phyloP scores from a whole-genome alignment of 2,797 vertebrate species.

The Enteromius afrohamiltoni region DNA sequence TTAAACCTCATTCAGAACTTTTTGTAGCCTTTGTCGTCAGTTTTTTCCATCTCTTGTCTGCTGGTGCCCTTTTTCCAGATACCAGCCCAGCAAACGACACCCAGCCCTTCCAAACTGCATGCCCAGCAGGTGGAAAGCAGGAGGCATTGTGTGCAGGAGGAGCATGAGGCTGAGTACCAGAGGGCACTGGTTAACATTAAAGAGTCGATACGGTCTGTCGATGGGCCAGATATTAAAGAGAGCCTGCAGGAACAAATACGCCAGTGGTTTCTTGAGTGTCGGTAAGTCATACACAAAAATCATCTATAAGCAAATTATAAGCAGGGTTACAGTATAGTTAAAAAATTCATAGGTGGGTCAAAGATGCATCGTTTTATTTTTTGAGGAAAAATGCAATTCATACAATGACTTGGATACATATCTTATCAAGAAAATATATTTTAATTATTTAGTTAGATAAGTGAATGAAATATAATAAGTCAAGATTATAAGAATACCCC shows the following conservation, averaged over 20 bases:
- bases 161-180: conserved; percentile 70
- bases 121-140: conserved; percentile 59
- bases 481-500: neutral
- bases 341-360: neutral
- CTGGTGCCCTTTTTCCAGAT: conserved; percentile 65
- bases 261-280: conserved; percentile 85
- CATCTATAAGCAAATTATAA: neutral
- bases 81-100: conserved; percentile 65
- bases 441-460: neutral
- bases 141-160: conserved; percentile 67
- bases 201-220: conserved; percentile 68
- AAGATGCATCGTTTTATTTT: neutral
- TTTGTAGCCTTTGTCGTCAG: neutral
- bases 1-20: neutral
- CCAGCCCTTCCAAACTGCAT: conserved; percentile 46
- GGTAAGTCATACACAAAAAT: conserved; percentile 67
- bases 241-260: conserved; percentile 81
- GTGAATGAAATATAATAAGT: neutral
- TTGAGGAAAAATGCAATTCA: neutral
- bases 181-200: conserved; percentile 73
- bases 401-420: neutral
- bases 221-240: conserved; percentile 77
- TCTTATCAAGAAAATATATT: neutral
- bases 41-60: conserved; percentile 6
- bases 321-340: neutral